Conservation (phyloP, 1,140 invertebrate species). For the Cryptotermes secundus region DNA sequence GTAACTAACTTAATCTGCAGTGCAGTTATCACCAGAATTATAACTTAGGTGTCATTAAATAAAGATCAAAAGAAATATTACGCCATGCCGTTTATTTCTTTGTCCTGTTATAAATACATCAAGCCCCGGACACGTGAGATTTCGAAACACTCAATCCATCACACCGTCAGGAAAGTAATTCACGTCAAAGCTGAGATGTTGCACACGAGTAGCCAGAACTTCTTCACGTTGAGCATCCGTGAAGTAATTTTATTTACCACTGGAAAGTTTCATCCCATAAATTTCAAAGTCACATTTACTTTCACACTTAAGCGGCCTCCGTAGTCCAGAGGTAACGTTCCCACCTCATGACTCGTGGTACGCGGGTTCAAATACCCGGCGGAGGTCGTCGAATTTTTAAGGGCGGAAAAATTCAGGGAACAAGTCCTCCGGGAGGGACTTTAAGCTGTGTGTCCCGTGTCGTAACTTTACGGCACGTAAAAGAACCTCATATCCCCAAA, state of each 20-base stretch:
- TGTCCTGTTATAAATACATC: neutral
- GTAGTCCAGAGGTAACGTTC: too few species aligned
- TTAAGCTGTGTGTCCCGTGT: too few species aligned
- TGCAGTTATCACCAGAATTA: neutral
- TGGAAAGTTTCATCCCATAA: neutral
- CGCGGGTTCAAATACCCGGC: too few species aligned
- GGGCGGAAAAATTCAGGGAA: too few species aligned
- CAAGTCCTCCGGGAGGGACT: too few species aligned
- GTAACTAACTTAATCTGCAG: neutral
- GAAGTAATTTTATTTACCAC: neutral
- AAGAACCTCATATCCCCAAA: too few species aligned
- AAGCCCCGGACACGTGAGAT: neutral
- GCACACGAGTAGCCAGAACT: neutral
- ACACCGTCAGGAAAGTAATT: neutral
- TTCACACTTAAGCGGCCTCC: too few species aligned
- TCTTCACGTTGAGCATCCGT: neutral
- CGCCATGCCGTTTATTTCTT: neutral
- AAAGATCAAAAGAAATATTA: slow-evolving; percentile 21
- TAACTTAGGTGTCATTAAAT: neutral
- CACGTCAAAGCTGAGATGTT: neutral
- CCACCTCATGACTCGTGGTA: too few species aligned
- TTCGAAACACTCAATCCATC: neutral
- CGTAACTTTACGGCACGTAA: too few species aligned
- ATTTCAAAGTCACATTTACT: neutral
- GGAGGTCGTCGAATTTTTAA: too few species aligned